Evolutionary conservation across 2,113 vertebrate species (phyloP), one percentile per base, ranked within the genome.

Genomic region (Pterocles burchelli): DNA sequence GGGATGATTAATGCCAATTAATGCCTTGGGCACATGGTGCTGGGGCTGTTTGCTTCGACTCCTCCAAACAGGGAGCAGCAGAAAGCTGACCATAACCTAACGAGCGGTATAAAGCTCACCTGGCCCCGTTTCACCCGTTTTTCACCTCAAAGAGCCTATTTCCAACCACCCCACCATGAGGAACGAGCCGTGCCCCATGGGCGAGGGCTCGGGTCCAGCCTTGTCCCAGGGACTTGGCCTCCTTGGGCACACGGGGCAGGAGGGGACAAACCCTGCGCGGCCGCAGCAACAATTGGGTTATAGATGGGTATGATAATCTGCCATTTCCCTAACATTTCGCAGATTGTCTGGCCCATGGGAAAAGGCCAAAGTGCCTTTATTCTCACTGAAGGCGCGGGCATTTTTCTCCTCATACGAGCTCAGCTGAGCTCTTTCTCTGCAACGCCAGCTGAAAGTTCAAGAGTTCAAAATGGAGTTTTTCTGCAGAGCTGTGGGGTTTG

Each of bases 291-390:
- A 97, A 96, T 95, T 0, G 45, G 46, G 67, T 85, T 96, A 97
- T 88, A 97, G 96, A 96, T 41, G 78, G 34, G 61, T 97, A 93
- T 97, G 96, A 75, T 96, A 97, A 97, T 97, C 90, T 96, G 97
- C 95, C 96, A 97, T 96, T 96, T 97, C 78, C 66, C 89, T 31
- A 95, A 96, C 94, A 96, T 96, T 94, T 55, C 83, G 25, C 20
- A 68, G 90, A 95, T 96, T 97, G 93, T 92, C 79, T n/a, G 1
- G 92, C 89, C 95, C 91, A 77, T 49, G 85, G 88, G 73, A 63
- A 88, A 96, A 96, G 86, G 89, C 92, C 93, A 97, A 95, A 96
- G 81, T 59, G 73, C 76, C 71, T 93, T 83, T 74, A 2, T 90
- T 96, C 84, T 71, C 24, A 11, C 1, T 0, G 85, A 74, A 61